phyloP scores from a whole-genome alignment of 1,140 invertebrate genomes.

The Trichonephila clavata region DNA sequence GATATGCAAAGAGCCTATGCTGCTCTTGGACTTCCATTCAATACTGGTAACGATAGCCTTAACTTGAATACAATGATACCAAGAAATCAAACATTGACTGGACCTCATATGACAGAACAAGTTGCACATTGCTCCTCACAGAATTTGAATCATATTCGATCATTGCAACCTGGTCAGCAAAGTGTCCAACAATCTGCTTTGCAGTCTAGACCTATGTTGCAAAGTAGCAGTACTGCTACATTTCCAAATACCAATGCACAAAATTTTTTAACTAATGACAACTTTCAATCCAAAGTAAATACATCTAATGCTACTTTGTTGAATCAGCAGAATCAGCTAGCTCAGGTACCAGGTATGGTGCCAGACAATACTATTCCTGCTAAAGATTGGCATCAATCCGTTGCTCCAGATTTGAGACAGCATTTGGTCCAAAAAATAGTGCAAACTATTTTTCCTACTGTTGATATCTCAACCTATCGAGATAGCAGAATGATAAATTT shows the following conservation, averaged over 20 bases:
- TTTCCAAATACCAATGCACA: conserved; percentile 80
- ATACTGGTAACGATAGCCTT: conserved; percentile 67
- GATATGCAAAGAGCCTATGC: conserved; percentile 92
- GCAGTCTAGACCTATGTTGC: conserved; percentile 66
- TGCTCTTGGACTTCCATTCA: conserved; percentile 87
- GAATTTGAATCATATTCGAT: conserved; percentile 69
- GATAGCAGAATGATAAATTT: conserved; percentile 98
- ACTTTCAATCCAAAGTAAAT: conserved; percentile 62
- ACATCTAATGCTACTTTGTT: conserved; percentile 36
- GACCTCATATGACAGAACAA: conserved; percentile 53
- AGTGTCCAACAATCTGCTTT: conserved; percentile 63
- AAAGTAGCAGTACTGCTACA: conserved; percentile 38
- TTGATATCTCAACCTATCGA: conserved; percentile 94
- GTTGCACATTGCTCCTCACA: conserved; percentile 66
- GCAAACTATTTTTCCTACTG: conserved; percentile 99
- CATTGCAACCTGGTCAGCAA: conserved; percentile 53
- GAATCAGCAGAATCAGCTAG: conserved; percentile 55
- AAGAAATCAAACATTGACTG: conserved; percentile 40
- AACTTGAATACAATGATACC: conserved; percentile 41
- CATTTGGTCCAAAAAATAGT: conserved; percentile 99
- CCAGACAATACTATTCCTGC: conserved; percentile 84
- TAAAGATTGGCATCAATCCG: conserved; percentile 98
- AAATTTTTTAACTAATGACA: conserved; percentile 43
- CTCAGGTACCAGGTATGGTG: background rate
- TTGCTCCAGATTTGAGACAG: conserved; percentile 97